Evolutionary conservation across 2,113 vertebrate genomes (phyloP).

Genomic region (Forbesichthys agassizii): DNA sequence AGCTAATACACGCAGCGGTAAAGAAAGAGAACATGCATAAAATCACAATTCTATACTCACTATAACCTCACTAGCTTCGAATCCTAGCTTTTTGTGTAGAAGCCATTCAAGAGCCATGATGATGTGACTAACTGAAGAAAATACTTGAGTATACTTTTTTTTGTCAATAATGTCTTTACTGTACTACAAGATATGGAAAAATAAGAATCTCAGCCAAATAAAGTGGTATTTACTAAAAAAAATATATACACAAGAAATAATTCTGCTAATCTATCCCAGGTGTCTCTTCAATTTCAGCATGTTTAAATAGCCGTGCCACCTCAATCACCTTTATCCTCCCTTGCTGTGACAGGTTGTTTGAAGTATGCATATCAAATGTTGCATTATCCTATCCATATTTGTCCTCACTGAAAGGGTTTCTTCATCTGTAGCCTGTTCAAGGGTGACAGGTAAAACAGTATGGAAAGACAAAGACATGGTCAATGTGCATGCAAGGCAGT

Average conservation of each 20-base stretch:
- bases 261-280: slow-evolving; percentile 27
- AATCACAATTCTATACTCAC: background rate
- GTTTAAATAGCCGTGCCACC: slow-evolving; percentile 27
- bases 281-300: slow-evolving; percentile 15
- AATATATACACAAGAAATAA: slow-evolving; percentile 19
- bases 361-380: slow-evolving; percentile 27
- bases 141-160: background rate
- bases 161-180: background rate
- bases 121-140: background rate
- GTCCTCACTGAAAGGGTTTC: slow-evolving; percentile 22
- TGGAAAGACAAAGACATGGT: background rate
- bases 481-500: background rate
- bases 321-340: slow-evolving; percentile 26
- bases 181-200: slow-evolving; percentile 1
- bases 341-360: slow-evolving; percentile 13
- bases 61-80: background rate
- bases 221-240: slow-evolving; percentile 16
- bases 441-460: slow-evolving; percentile 5
- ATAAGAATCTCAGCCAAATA: slow-evolving; percentile 16
- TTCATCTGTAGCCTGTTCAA: slow-evolving; percentile 11
- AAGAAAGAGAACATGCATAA: slow-evolving; percentile 5
- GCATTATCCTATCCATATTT: slow-evolving; percentile 37
- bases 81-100: background rate
- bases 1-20: slow-evolving; percentile 30
- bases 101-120: background rate